Percentiles rank a stretch among this genome's conserved stretches.
Conservation (phyloP, 2,113 vertebrate genomes). For the Chionodraco myersi region DNA sequence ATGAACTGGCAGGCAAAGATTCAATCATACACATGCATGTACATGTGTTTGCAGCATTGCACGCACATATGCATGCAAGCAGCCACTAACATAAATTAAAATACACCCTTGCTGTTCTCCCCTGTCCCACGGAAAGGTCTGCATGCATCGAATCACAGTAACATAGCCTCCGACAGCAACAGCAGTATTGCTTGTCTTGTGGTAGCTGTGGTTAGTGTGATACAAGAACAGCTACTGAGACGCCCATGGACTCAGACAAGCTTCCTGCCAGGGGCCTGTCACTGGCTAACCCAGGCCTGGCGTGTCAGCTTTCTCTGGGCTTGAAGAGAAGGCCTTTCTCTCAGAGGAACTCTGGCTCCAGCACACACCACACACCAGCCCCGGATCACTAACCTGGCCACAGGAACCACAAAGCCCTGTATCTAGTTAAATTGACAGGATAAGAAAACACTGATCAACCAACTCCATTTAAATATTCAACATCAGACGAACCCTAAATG, state of each 20-base stretch:
- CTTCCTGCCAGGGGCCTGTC: slow-evolving; percentile 68
- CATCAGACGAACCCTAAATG: slow-evolving; percentile 53
- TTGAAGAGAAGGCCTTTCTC: slow-evolving; percentile 65
- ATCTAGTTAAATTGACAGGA: slow-evolving; percentile 65
- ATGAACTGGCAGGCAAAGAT: not conserved
- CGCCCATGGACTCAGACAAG: slow-evolving; percentile 55
- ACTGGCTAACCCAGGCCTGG: slow-evolving; percentile 59
- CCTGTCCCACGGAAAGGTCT: slow-evolving; percentile 38
- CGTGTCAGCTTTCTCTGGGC: slow-evolving; percentile 72
- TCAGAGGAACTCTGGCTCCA: slow-evolving; percentile 53
- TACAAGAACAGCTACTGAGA: slow-evolving; percentile 72
- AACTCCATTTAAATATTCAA: slow-evolving; percentile 72
- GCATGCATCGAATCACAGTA: slow-evolving; percentile 52
- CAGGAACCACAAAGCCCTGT: slow-evolving; percentile 66
- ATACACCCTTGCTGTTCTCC: slow-evolving; percentile 15
- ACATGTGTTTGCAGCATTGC: slow-evolving; percentile 17
- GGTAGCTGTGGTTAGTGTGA: slow-evolving; percentile 77
- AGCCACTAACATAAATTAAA: slow-evolving; percentile 20
- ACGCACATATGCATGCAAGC: slow-evolving; percentile 6
- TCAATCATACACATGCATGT: too few relatives aligned
- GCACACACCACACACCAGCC: slow-evolving; percentile 36
- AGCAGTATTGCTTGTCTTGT: slow-evolving; percentile 64
- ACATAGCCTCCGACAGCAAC: slow-evolving; percentile 55
- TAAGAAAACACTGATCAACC: slow-evolving; percentile 59
- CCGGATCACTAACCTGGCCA: slow-evolving; percentile 56